phyloP scores from a whole-genome alignment of 2,888 invertebrate genomes.

The Hypselothyrea guttata region DNA sequence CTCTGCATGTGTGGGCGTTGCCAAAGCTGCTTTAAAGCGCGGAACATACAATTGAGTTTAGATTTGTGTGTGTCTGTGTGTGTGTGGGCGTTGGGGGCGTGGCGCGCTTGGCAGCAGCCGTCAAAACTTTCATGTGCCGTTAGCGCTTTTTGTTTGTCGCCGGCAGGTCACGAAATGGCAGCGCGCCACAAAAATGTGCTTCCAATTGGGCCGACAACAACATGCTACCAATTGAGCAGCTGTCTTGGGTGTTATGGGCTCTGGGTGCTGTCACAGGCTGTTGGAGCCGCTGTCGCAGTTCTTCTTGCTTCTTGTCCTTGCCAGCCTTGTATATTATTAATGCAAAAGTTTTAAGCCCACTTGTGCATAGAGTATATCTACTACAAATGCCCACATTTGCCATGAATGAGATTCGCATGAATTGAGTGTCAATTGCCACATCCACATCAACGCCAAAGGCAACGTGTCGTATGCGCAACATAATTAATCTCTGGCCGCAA shows the following conservation, averaged over 20 bases:
- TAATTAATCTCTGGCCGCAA: constrained; percentile 52
- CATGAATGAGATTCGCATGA: constrained; percentile 23
- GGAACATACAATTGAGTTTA: constrained; percentile 45
- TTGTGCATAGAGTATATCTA: constrained; percentile 18
- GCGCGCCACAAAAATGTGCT: constrained; percentile 60
- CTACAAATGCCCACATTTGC: background rate
- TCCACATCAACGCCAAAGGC: constrained; percentile 33
- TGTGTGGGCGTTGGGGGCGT: constrained; percentile 11
- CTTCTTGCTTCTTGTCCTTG: constrained; percentile 30
- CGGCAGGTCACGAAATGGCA: constrained; percentile 61
- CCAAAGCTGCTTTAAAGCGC: constrained; percentile 46
- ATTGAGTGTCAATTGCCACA: constrained; percentile 60
- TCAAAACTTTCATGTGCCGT: constrained; percentile 57
- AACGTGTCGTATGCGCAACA: constrained; percentile 47
- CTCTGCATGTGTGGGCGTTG: constrained; percentile 55
- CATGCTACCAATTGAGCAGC: constrained; percentile 18
- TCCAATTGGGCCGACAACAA: constrained; percentile 61
- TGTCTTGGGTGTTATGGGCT: constrained; percentile 8
- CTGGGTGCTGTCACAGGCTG: constrained; percentile 42
- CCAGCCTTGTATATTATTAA: constrained; percentile 54
- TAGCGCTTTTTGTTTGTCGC: constrained; percentile 59
- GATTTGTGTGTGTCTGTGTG: background rate
- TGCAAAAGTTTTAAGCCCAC: constrained; percentile 31
- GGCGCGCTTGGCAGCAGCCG: constrained; percentile 36
- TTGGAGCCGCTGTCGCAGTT: constrained; percentile 39